phyloP scores from a whole-genome alignment of 2,113 vertebrate genomes.

The Corydoras maculifer region DNA sequence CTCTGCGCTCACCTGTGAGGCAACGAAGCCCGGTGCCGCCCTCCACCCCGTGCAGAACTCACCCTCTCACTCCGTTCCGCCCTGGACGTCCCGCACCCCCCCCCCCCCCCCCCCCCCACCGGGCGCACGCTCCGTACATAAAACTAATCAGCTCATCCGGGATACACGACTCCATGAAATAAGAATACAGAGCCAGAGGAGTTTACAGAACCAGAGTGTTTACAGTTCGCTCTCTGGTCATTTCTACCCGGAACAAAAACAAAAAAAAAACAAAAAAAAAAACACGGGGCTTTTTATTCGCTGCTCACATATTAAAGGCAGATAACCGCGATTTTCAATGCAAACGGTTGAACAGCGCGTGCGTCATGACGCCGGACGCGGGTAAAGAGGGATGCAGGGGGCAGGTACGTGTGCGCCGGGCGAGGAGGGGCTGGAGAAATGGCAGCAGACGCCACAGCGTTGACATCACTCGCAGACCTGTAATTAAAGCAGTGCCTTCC shows the following conservation, averaged over 20 bases:
- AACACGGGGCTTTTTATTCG: conserved; percentile 33
- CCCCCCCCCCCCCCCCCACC: conserved; percentile 2
- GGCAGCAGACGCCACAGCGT: conserved; percentile 50
- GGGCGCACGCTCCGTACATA: conserved; percentile 46
- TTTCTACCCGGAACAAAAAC: too few species aligned
- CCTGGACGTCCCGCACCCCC: too few species aligned
- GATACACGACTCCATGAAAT: too few species aligned
- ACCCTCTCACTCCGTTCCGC: background rate
- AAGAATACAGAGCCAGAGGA: too few species aligned
- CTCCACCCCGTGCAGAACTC: too few species aligned
- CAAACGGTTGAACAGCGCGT: conserved; percentile 36
- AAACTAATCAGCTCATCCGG: too few species aligned
- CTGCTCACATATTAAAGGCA: conserved; percentile 39
- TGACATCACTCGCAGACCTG: conserved; percentile 67
- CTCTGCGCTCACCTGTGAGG: too few species aligned
- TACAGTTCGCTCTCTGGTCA: too few species aligned
- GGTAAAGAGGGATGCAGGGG: background rate
- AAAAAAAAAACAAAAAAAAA: conserved; percentile 16
- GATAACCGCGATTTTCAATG: conserved; percentile 42
- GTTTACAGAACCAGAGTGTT: too few species aligned
- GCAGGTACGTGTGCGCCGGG: conserved; percentile 1
- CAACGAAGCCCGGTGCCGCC: too few species aligned
- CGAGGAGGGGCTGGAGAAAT: conserved; percentile 36
- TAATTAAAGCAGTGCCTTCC: conserved; percentile 62
- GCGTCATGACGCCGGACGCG: background rate